Evolutionary conservation across 2,888 invertebrate species (phyloP).

Genomic region (Sminthurides aquaticus): DNA sequence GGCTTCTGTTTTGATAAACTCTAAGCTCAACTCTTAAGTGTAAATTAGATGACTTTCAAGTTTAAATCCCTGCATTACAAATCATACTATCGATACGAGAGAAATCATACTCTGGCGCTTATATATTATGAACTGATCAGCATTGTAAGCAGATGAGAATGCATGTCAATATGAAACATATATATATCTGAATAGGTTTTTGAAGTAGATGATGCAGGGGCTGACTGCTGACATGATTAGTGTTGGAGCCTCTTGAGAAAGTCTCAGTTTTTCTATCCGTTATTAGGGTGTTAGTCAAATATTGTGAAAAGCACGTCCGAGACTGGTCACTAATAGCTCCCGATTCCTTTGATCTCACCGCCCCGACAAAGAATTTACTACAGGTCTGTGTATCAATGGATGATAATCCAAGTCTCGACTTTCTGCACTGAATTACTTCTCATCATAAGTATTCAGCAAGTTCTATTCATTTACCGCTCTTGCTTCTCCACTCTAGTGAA

Average conservation of each 20-base stretch:
- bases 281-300: constrained; percentile 15
- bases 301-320: constrained; percentile 19
- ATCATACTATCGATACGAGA: too few species aligned
- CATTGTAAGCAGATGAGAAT: too few species aligned
- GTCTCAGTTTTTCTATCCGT: not conserved
- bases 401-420: not conserved
- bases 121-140: not conserved
- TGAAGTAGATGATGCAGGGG: too few species aligned
- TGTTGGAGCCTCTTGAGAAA: not conserved
- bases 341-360: constrained; percentile 18
- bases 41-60: not conserved
- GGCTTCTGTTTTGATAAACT: too few species aligned
- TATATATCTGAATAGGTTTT: too few species aligned
- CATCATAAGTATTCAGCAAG: not conserved
- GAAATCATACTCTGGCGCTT: not conserved
- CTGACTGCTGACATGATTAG: not conserved
- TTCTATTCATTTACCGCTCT: not conserved
- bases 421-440: not conserved
- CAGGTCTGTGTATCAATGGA: not conserved
- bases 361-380: not conserved
- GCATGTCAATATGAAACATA: too few species aligned
- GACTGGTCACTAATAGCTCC: constrained; percentile 2
- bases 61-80: too few species aligned
- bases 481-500: not conserved
- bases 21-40: too few species aligned